Conservation (phyloP, 2,797 vertebrate species). For the Chelon auratus region DNA sequence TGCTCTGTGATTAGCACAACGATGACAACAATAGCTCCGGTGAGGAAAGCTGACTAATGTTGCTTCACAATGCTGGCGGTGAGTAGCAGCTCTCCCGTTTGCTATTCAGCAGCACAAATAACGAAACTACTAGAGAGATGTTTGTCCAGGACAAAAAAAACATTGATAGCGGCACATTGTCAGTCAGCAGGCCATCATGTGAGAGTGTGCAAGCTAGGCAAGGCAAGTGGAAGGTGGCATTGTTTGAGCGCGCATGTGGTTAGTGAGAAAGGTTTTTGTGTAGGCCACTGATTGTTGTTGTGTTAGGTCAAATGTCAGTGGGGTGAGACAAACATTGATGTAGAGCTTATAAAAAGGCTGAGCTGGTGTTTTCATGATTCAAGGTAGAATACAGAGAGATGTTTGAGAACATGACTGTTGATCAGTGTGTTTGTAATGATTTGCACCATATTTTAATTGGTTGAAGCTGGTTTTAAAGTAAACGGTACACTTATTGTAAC, state of each 20-base stretch:
- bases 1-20: constrained; percentile 58
- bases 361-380: constrained; percentile 39
- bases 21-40: constrained; percentile 55
- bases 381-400: neutral
- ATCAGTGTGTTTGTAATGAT: neutral
- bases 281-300: constrained; percentile 44
- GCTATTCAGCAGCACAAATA: constrained; percentile 68
- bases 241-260: constrained; percentile 44
- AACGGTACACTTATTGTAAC: no score
- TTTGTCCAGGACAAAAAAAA: constrained; percentile 49
- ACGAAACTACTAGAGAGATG: constrained; percentile 76
- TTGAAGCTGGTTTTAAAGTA: no score
- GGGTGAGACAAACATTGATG: constrained; percentile 54
- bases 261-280: constrained; percentile 46
- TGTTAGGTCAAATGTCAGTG: constrained; percentile 62
- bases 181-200: constrained; percentile 45
- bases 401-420: neutral
- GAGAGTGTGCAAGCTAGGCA: constrained; percentile 41
- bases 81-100: constrained; percentile 36
- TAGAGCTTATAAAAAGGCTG: constrained; percentile 56
- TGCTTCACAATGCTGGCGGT: constrained; percentile 57
- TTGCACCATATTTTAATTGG: no score
- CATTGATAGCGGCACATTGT: constrained; percentile 62
- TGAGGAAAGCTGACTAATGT: constrained; percentile 73
- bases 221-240: constrained; percentile 38